Evolutionary conservation across 2,113 vertebrate genomes (phyloP), one percentile per base, ranked within the genome.

Genomic region (Nerophis ophidion): DNA sequence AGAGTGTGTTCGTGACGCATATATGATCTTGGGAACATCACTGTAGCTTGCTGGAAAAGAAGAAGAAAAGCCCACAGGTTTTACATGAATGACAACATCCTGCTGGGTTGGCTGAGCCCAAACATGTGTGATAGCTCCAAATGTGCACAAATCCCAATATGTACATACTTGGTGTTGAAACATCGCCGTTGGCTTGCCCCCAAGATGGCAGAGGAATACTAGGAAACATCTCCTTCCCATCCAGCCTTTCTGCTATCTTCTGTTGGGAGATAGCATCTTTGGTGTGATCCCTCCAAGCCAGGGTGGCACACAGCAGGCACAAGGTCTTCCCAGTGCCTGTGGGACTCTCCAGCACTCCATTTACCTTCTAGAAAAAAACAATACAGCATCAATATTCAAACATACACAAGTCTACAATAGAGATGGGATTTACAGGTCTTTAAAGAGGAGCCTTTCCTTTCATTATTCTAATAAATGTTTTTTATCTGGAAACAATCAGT

Each of bases 291-390:
- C 87, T 87, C 97, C 97, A 99, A 16, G 94, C 97, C 81, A 99
- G 77, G 0, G 94, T 85, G 56, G 93, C 86, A 49, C 97, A 99
- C 3, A 99, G 91, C 51, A 98, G 89, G 67, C 96, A 97, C 0
- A 99, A 84, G 0, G 96, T 99, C 81, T 99, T 99, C 0, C 97
- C 97, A 0, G 97, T 99, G 11, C 96, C 97, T 0, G 97, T 99
- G 0, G 97, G 97, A 75, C 97, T 98, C 90, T 99, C 97, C 73
- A 98, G 83, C 19, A 98, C 84, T 1, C 95, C 97, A 50, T 99
- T 98, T 1, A 82, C 80, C 48, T 87, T 90, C 97, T 99, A 74
- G 2, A 47, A 59, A 10, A n/a, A 34, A 47, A 2, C 15, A 13
- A 12, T 15, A 58, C 42, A 58, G 13, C 17, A 3, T 1, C 19